These are phyloP conservation scores for Phorcus lineatus DNA, from an alignment of 2,888 invertebrate genomes.

Conservation along the genomic window DNA sequence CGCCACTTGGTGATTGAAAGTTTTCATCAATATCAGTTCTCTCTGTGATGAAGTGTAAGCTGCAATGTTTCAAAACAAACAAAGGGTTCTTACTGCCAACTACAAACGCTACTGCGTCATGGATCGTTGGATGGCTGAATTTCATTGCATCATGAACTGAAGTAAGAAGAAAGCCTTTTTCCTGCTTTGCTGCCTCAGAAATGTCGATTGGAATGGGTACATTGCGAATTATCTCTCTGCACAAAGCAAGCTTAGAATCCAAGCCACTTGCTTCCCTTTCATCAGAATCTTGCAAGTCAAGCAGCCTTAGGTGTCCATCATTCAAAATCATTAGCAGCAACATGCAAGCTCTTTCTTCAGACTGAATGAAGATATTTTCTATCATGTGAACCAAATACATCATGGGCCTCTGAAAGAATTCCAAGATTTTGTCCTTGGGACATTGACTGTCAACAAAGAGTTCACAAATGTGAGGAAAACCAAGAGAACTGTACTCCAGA, in stretches of 20 bases:
- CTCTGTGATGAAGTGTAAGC: not conserved
- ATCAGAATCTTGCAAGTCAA: not conserved
- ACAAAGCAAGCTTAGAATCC: too few relatives aligned
- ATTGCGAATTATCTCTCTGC: not conserved
- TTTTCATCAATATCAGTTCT: not conserved
- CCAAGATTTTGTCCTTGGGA: not conserved
- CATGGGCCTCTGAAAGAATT: not conserved
- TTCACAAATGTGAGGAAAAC: not conserved
- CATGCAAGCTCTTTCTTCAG: not conserved
- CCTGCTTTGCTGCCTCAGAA: not conserved
- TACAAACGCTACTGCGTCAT: not conserved
- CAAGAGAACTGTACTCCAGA: not conserved
- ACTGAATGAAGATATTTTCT: not conserved
- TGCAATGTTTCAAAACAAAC: not conserved
- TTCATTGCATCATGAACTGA: not conserved
- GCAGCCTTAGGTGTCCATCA: not conserved
- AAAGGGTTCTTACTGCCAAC: not conserved
- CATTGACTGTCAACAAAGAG: not conserved
- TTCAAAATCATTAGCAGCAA: not conserved
- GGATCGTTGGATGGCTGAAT: constrained; percentile 14
- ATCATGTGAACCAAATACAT: not conserved
- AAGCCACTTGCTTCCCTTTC: not conserved
- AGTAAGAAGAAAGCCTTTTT: not conserved
- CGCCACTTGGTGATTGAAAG: not conserved
- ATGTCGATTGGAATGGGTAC: not conserved